Evolutionary conservation across 2,888 invertebrate species (phyloP).

Genomic region (Phalera bucephala): DNA sequence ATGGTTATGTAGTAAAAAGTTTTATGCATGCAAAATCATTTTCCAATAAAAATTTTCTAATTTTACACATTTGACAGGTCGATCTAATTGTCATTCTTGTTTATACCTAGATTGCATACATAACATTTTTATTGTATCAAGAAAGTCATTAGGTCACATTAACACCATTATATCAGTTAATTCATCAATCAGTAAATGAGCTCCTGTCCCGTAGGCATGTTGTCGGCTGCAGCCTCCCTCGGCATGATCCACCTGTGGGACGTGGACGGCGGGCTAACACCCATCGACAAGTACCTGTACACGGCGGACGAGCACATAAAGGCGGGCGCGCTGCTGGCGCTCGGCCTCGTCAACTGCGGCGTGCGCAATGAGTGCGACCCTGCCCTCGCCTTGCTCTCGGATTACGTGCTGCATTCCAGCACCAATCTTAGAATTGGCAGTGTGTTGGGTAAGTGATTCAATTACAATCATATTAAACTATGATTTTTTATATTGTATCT

Average conservation of each 20-base stretch:
- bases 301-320: conserved; percentile 98
- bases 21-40: no score
- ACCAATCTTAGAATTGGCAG: conserved; percentile 93
- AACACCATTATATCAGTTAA: no score
- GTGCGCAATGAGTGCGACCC: conserved; percentile 99
- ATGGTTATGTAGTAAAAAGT: no score
- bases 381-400: conserved; percentile 96
- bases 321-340: conserved; percentile 97
- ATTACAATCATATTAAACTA: not conserved
- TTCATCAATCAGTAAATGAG: no score
- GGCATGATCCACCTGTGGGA: conserved; percentile 99
- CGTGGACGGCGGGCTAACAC: conserved; percentile 98
- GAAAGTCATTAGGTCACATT: no score
- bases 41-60: no score
- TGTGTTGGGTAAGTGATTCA: conserved; percentile 79
- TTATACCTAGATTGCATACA: no score
- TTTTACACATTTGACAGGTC: no score
- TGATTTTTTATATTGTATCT: not conserved
- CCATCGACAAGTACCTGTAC: conserved; percentile 98
- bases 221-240: conserved; percentile 98
- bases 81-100: no score
- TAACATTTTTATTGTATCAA: no score
- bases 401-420: conserved; percentile 94
- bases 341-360: conserved; percentile 98
- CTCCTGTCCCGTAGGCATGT: no score